These are phyloP conservation scores for Vireo griseus DNA, from an alignment of 2,797 vertebrate genomes.

Conservation along the genomic window DNA sequence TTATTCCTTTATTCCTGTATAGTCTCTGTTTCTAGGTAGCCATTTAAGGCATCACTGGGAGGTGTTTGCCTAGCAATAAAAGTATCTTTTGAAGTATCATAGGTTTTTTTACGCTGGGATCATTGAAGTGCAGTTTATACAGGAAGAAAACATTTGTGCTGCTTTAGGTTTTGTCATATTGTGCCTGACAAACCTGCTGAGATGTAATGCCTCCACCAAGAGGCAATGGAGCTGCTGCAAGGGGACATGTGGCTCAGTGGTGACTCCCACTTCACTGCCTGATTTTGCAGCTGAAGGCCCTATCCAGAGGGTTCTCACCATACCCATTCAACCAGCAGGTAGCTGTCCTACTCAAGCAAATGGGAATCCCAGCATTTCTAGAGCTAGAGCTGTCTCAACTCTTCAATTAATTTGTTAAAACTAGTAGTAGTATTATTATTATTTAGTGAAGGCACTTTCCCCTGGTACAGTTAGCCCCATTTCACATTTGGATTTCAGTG, in stretches of 20 bases:
- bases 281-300: neutral
- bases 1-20: too few species aligned
- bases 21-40: too few species aligned
- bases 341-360: neutral
- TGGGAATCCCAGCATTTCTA: neutral
- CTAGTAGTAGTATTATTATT: neutral
- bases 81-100: neutral
- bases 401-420: neutral
- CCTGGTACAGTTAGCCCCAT: neutral
- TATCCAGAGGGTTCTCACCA: accelerated
- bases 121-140: neutral
- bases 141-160: neutral
- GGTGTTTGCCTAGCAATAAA: neutral
- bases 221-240: neutral
- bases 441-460: neutral
- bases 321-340: neutral
- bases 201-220: neutral
- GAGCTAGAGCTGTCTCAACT: neutral
- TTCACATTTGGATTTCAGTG: neutral
- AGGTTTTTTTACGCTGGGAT: neutral
- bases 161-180: neutral
- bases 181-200: neutral
- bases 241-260: accelerated
- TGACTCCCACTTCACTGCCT: neutral
- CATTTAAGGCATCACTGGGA: too few species aligned